A percentile compares a stretch with the other conserved stretches of the same genome.
Conservation (phyloP, 2,797 vertebrate species). For the Gallinago stenura region DNA sequence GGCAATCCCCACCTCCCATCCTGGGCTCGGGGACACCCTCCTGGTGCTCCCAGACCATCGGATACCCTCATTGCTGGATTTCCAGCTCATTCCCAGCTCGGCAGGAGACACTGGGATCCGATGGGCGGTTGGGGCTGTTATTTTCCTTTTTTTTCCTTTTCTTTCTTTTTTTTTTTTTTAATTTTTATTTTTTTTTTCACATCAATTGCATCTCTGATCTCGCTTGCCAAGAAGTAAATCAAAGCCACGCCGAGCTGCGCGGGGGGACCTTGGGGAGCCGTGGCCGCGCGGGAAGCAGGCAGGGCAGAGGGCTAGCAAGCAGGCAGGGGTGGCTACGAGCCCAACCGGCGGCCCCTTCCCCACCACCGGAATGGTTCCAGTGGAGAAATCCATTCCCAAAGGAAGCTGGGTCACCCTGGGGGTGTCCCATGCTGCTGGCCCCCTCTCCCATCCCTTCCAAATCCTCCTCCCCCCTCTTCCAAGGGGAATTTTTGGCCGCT, state of each 20-base stretch:
- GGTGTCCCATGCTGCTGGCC: neutral
- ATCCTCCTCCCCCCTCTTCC: neutral
- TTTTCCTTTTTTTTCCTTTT: neutral
- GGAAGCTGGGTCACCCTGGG: neutral
- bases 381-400: neutral
- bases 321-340: neutral
- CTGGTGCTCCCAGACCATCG: neutral
- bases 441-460: neutral
- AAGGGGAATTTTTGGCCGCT: neutral
- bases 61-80: fast-evolving
- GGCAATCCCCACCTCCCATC: neutral
- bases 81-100: neutral
- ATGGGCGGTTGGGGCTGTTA: neutral
- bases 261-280: neutral
- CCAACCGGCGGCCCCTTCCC: neutral
- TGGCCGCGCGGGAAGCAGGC: neutral
- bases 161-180: neutral
- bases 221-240: conserved; percentile 58
- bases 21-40: fast-evolving
- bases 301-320: neutral
- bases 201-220: conserved; percentile 48
- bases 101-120: fast-evolving
- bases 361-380: neutral
- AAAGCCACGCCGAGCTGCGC: conserved; percentile 8
- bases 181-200: neutral